Evolutionary conservation across 2,113 vertebrate genomes (phyloP).

Genomic region (Platanista minor): DNA sequence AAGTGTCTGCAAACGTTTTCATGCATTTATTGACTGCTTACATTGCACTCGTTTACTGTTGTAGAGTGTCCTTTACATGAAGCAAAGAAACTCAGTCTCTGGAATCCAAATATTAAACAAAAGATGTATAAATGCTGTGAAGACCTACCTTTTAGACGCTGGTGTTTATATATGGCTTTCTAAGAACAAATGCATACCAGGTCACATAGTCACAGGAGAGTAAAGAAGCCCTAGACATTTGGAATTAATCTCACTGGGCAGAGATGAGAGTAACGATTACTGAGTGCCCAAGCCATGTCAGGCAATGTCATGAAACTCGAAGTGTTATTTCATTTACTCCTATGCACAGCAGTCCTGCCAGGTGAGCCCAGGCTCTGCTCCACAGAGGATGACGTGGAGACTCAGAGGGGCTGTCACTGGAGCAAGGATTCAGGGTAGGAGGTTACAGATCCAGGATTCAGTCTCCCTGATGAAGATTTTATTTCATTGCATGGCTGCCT

Average conservation of each 20-base stretch:
- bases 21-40: not conserved
- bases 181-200: not conserved
- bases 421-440: not conserved
- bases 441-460: not conserved
- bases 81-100: not conserved
- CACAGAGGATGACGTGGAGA: not conserved
- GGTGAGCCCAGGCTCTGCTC: accelerated
- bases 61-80: not conserved
- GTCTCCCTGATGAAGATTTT: not conserved
- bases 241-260: not conserved
- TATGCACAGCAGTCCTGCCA: not conserved
- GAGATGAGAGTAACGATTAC: not conserved
- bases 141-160: not conserved
- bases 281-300: accelerated
- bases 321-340: not conserved
- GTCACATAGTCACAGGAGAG: not conserved
- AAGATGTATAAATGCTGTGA: not conserved
- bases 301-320: accelerated
- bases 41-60: too few species aligned
- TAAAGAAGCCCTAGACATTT: not conserved
- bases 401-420: not conserved
- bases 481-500: not conserved
- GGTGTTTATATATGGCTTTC: not conserved
- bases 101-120: not conserved
- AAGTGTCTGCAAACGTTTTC: not conserved